A percentile compares a stretch with the other conserved stretches of the same genome.
phyloP scores from a whole-genome alignment of 2,888 invertebrate species.

The Zygaena filipendulae region DNA sequence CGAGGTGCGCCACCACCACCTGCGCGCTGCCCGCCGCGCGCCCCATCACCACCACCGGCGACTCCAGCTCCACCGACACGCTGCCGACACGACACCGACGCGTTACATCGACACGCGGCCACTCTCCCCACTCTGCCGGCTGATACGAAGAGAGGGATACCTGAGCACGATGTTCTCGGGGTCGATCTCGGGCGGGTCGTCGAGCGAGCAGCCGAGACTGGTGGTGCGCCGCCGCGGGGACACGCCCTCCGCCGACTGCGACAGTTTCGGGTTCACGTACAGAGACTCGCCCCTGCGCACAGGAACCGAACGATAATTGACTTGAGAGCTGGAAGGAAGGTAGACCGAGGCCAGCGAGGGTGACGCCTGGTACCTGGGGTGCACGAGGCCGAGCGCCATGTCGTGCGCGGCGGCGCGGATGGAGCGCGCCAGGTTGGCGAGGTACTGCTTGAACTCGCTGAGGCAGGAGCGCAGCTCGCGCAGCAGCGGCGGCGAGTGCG shows the following conservation, averaged over 20 bases:
- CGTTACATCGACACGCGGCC: neutral
- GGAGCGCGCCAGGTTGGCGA: slow-evolving; percentile 84
- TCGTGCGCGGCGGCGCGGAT: slow-evolving; percentile 92
- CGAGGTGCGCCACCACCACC: slow-evolving; percentile 92
- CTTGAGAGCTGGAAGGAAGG: neutral
- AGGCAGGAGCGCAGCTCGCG: slow-evolving; percentile 89
- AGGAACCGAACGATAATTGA: neutral
- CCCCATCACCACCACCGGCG: slow-evolving; percentile 91
- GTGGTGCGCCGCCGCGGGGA: slow-evolving; percentile 51
- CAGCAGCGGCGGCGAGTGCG: slow-evolving; percentile 89
- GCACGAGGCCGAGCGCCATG: slow-evolving; percentile 91
- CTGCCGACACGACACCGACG: slow-evolving; percentile 33
- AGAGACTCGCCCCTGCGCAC: slow-evolving; percentile 58
- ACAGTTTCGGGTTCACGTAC: slow-evolving; percentile 66
- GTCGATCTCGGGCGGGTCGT: slow-evolving; percentile 47
- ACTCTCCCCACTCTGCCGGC: neutral
- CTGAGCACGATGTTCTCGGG: slow-evolving; percentile 44
- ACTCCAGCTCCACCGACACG: slow-evolving; percentile 85
- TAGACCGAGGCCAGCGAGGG: neutral
- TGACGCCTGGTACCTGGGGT: slow-evolving; percentile 60
- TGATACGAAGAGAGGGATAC: slow-evolving; percentile 16
- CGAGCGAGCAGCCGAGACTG: slow-evolving; percentile 48
- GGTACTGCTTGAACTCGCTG: slow-evolving; percentile 89
- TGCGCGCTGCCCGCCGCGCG: slow-evolving; percentile 79
- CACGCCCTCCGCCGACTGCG: slow-evolving; percentile 51